Percentiles rank a stretch among this genome's conserved stretches.
Evolutionary conservation across 2,888 invertebrate species (phyloP).

Genomic region (Baccha elongata): DNA sequence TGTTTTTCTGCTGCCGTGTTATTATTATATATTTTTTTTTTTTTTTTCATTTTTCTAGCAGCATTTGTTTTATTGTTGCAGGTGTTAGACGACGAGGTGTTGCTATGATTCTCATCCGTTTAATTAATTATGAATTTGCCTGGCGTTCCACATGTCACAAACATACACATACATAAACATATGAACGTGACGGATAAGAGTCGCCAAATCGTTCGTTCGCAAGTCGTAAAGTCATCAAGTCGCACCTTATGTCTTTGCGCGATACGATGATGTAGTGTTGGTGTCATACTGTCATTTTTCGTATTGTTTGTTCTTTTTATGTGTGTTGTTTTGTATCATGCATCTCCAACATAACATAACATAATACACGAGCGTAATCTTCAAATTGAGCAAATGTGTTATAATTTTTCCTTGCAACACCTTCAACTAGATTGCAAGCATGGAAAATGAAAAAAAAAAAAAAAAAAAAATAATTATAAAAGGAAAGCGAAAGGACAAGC

Average conservation of each 20-base stretch:
- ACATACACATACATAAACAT: too few species aligned
- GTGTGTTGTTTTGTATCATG: slow-evolving; percentile 29
- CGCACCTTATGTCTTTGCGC: slow-evolving; percentile 60
- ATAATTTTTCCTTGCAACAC: slow-evolving; percentile 76
- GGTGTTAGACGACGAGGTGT: slow-evolving; percentile 73
- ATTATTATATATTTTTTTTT: not conserved
- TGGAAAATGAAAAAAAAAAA: slow-evolving; percentile 28
- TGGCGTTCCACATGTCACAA: slow-evolving; percentile 64
- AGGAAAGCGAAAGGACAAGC: too few species aligned
- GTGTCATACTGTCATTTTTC: slow-evolving; percentile 67
- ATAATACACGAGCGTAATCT: slow-evolving; percentile 71
- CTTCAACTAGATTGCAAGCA: slow-evolving; percentile 50
- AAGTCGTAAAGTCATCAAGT: slow-evolving; percentile 57
- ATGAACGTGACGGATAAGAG: slow-evolving; percentile 73
- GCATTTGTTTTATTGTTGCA: slow-evolving; percentile 67
- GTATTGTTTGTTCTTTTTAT: slow-evolving; percentile 37
- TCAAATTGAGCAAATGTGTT: slow-evolving; percentile 77
- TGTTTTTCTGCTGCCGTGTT: slow-evolving; percentile 26
- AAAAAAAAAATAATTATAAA: slow-evolving; percentile 31
- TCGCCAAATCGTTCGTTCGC: slow-evolving; percentile 68
- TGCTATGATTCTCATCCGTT: slow-evolving; percentile 73
- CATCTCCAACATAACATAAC: slow-evolving; percentile 50
- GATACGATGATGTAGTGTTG: slow-evolving; percentile 31
- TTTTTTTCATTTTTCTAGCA: slow-evolving; percentile 25
- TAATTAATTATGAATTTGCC: slow-evolving; percentile 74